Conservation (phyloP, 1,140 invertebrate genomes). For the Pseudachorutes palmiensis region DNA sequence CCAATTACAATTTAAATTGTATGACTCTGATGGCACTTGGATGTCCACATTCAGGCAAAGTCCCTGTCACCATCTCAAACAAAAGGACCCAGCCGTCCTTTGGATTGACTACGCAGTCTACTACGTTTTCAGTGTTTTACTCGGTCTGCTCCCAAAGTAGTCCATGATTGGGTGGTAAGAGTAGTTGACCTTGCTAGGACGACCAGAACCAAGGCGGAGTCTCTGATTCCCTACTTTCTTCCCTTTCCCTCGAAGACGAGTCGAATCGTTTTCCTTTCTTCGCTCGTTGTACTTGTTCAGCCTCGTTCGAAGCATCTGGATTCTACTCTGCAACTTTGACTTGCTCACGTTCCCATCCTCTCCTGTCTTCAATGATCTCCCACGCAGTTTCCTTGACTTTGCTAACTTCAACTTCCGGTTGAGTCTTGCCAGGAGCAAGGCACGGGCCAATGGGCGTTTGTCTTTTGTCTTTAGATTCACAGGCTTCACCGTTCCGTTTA, state of each 20-base stretch:
- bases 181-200: constrained; percentile 56
- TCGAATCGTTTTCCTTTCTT: neutral
- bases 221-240: constrained; percentile 14
- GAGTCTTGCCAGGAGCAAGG: constrained; percentile 3
- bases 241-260: neutral
- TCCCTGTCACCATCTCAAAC: no score
- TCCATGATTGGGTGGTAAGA: constrained; percentile 78
- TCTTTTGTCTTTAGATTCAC: neutral
- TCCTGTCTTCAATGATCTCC: neutral
- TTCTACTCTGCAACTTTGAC: neutral
- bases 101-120: no score
- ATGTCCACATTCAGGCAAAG: no score
- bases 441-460: constrained; percentile 6
- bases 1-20: no score
- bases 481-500: neutral
- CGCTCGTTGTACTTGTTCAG: constrained; percentile 17
- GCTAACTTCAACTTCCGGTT: neutral
- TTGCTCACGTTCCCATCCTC: neutral
- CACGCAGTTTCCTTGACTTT: neutral
- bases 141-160: constrained; percentile 52
- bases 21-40: no score
- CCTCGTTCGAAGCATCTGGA: constrained; percentile 9
- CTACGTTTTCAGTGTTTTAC: no score
- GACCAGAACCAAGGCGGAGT: constrained; percentile 19
- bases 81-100: no score